phyloP scores from a whole-genome alignment of 2,888 invertebrate species.

The Epirrhoe alternata region DNA sequence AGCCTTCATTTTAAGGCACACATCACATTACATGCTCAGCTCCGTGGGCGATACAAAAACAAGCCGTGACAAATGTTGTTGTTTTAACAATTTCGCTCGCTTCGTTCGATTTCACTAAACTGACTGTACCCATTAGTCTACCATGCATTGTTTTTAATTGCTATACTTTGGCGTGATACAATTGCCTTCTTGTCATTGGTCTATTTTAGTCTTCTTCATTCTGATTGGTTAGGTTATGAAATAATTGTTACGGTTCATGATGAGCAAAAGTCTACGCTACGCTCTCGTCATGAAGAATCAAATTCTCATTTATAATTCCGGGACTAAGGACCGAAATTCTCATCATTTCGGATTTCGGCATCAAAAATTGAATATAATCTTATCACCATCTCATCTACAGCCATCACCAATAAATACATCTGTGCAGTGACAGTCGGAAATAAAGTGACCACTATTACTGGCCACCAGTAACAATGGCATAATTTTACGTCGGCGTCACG shows the following conservation, averaged over 20 bases:
- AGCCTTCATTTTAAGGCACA: conserved; percentile 16
- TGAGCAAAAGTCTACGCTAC: background rate
- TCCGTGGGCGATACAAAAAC: conserved; percentile 59
- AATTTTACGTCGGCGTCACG: conserved; percentile 67
- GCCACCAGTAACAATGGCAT: conserved; percentile 67
- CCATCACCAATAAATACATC: conserved; percentile 80
- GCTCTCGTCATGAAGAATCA: conserved; percentile 8
- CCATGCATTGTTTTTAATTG: conserved; percentile 21
- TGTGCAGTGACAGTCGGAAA: conserved; percentile 61
- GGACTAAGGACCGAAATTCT: conserved; percentile 39
- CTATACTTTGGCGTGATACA: background rate
- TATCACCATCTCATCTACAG: conserved; percentile 65
- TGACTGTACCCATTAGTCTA: conserved; percentile 11
- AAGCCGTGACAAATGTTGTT: conserved; percentile 60
- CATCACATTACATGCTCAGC: conserved; percentile 42
- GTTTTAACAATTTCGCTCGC: conserved; percentile 53
- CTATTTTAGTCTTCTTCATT: background rate
- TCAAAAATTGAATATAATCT: conserved; percentile 66
- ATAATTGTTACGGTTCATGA: background rate
- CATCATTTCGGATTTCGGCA: conserved; percentile 51
- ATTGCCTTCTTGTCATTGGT: background rate
- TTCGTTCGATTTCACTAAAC: conserved; percentile 38
- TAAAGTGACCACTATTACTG: conserved; percentile 58
- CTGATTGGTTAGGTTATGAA: background rate
- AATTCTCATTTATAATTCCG: conserved; percentile 37